Percentiles rank a stretch among this genome's conserved stretches.
These are phyloP conservation scores for Atractosteus spatula DNA, from an alignment of 2,113 vertebrate genomes.

Conservation along the genomic window DNA sequence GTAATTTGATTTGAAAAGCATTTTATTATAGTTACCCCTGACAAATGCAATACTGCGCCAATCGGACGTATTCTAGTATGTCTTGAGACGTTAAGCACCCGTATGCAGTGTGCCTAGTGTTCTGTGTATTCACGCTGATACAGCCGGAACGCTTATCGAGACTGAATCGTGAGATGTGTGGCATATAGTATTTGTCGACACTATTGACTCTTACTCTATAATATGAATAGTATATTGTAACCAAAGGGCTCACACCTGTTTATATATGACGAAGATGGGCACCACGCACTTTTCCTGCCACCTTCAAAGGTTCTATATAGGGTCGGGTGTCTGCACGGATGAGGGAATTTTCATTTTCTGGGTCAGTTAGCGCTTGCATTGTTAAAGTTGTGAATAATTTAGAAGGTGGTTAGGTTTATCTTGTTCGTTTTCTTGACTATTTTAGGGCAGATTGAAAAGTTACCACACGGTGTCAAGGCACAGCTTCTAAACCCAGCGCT, in stretches of 20 bases:
- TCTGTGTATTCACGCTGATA: constrained; percentile 4
- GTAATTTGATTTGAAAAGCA: constrained; percentile 21
- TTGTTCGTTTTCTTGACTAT: no score
- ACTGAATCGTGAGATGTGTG: background rate
- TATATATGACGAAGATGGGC: no score
- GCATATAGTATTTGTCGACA: background rate
- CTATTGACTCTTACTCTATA: background rate
- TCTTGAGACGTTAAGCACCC: background rate
- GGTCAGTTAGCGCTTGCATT: constrained; percentile 6
- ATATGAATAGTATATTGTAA: background rate
- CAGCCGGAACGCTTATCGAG: background rate
- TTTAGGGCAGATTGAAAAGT: no score
- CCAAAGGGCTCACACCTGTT: no score
- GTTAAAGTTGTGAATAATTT: constrained; percentile 17
- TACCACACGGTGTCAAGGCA: no score
- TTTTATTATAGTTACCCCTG: constrained; percentile 21
- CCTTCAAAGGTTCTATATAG: constrained; percentile 1
- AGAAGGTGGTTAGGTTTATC: background rate
- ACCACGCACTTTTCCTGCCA: constrained; percentile 6
- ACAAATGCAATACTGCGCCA: constrained; percentile 19
- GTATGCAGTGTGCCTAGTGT: background rate
- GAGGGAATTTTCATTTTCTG: constrained; percentile 8
- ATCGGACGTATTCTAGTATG: constrained; percentile 6
- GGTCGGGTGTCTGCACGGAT: background rate
- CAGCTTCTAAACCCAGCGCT: no score